Evolutionary conservation across 2,888 invertebrate species (phyloP).

Genomic region (Nephrotoma guestfalica): DNA sequence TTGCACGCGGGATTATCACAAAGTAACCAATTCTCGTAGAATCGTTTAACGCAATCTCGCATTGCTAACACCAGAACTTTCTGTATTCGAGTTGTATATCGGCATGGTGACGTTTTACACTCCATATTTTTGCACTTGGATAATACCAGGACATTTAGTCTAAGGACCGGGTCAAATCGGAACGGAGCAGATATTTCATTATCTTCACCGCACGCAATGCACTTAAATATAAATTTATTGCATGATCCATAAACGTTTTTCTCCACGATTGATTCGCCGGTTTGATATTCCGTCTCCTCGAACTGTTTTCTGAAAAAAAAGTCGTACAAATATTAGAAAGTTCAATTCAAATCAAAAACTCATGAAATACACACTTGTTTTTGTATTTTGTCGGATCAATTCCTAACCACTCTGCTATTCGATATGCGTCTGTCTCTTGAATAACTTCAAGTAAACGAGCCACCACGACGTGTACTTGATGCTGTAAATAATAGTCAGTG

Average conservation of each 20-base stretch:
- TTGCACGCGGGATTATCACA: slow-evolving; percentile 86
- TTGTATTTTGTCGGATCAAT: slow-evolving; percentile 39
- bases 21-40: slow-evolving; percentile 65
- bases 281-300: slow-evolving; percentile 33
- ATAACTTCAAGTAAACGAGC: slow-evolving; percentile 91
- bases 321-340: background rate
- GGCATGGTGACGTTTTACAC: slow-evolving; percentile 50
- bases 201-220: slow-evolving; percentile 41
- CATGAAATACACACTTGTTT: slow-evolving; percentile 20
- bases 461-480: slow-evolving; percentile 94
- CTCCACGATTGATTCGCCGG: slow-evolving; percentile 26
- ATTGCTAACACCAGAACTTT: slow-evolving; percentile 60
- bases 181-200: slow-evolving; percentile 39
- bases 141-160: slow-evolving; percentile 31
- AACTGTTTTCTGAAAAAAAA: slow-evolving; percentile 21
- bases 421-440: slow-evolving; percentile 79
- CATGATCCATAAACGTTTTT: slow-evolving; percentile 41
- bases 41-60: slow-evolving; percentile 49
- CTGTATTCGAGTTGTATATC: slow-evolving; percentile 49
- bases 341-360: background rate
- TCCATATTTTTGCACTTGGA: slow-evolving; percentile 56
- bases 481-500: slow-evolving; percentile 77
- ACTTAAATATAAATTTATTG: slow-evolving; percentile 50
- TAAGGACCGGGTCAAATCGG: slow-evolving; percentile 33
- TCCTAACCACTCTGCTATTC: slow-evolving; percentile 83